Evolutionary conservation across 2,888 invertebrate genomes (phyloP).

Genomic region (Actias luna): DNA sequence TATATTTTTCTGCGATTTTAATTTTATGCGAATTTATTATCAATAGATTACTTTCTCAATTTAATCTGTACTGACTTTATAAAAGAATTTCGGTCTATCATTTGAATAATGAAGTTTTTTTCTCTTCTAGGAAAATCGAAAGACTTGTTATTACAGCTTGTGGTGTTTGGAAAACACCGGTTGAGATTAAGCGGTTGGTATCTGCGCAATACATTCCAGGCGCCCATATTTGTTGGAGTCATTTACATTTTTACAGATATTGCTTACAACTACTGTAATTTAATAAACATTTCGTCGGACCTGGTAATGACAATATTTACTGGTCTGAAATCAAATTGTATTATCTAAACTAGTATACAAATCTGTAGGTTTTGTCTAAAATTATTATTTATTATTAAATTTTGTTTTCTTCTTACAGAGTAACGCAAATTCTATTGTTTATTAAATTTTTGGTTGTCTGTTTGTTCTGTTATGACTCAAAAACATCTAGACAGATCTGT

Average conservation of each 20-base stretch:
- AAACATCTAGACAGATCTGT: no score
- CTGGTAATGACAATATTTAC: slow-evolving; percentile 33
- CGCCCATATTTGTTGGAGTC: slow-evolving; percentile 38
- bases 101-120: slow-evolving; percentile 14
- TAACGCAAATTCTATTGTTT: no score
- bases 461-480: no score
- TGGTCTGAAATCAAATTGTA: slow-evolving; percentile 24
- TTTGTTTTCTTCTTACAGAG: no score
- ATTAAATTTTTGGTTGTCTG: no score
- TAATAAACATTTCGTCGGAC: slow-evolving; percentile 47
- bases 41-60: background rate
- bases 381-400: no score
- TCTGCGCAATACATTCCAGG: slow-evolving; percentile 39
- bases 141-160: slow-evolving; percentile 26
- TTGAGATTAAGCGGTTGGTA: slow-evolving; percentile 27
- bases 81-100: background rate
- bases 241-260: slow-evolving; percentile 64
- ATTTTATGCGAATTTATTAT: background rate
- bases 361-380: no score
- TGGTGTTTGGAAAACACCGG: slow-evolving; percentile 32
- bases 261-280: slow-evolving; percentile 62
- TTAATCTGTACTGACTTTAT: background rate
- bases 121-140: slow-evolving; percentile 18
- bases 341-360: no score
- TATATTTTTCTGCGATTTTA: no score